Percentiles rank a stretch among this genome's conserved stretches.
Evolutionary conservation across 2,888 invertebrate species (phyloP).

Genomic region (Sinelater perroti): DNA sequence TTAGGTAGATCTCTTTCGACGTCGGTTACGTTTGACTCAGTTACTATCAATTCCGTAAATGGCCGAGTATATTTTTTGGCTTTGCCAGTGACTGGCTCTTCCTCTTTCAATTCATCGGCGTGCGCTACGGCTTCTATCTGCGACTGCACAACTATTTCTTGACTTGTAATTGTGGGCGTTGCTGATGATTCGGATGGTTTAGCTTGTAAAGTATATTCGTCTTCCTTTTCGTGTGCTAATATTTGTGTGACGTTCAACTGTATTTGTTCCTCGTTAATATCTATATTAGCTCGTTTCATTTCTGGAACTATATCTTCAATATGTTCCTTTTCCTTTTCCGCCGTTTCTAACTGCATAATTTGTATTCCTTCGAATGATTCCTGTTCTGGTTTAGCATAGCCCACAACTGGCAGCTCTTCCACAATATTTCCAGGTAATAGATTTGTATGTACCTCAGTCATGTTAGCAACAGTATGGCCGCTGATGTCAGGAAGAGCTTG

Average conservation of each 20-base stretch:
- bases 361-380: conserved; percentile 65
- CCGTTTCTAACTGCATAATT: conserved; percentile 63
- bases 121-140: conserved; percentile 61
- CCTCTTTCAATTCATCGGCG: conserved; percentile 60
- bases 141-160: conserved; percentile 61
- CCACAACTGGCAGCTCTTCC: conserved; percentile 55
- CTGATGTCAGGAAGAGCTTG: conserved; percentile 62
- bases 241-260: conserved; percentile 60
- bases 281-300: conserved; percentile 53
- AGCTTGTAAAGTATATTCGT: conserved; percentile 55
- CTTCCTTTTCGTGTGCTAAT: conserved; percentile 61
- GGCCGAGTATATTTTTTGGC: conserved; percentile 63
- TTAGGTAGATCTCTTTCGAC: conserved; percentile 59
- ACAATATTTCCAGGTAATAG: conserved; percentile 52
- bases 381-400: conserved; percentile 62
- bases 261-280: conserved; percentile 52
- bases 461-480: conserved; percentile 62
- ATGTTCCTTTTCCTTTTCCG: conserved; percentile 62
- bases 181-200: conserved; percentile 58
- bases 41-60: conserved; percentile 64
- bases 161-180: conserved; percentile 58
- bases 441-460: conserved; percentile 62
- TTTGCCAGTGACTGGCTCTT: conserved; percentile 58
- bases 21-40: conserved; percentile 67
- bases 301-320: conserved; percentile 52